Conservation (phyloP, 1,140 invertebrate genomes). For the Pollicipes pollicipes region DNA sequence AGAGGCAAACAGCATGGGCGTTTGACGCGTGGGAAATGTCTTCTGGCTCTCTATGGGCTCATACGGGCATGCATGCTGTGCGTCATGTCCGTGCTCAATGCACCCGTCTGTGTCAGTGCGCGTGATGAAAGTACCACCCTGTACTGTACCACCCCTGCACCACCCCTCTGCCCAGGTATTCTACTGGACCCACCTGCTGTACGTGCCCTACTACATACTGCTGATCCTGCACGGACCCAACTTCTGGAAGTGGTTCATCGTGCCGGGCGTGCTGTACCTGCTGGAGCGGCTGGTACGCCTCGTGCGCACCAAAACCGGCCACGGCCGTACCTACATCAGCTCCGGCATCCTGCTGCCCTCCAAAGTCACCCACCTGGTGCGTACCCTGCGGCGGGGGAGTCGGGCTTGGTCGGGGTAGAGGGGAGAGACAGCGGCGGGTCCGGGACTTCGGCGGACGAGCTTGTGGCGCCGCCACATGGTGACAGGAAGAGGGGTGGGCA, state of each 20-base stretch:
- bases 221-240: slow-evolving; percentile 72
- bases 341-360: slow-evolving; percentile 64
- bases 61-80: background rate
- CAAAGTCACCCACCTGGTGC: slow-evolving; percentile 56
- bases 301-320: slow-evolving; percentile 29
- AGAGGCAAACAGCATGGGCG: background rate
- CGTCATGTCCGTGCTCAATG: background rate
- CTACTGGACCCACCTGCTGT: slow-evolving; percentile 85
- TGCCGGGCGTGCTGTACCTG: slow-evolving; percentile 59
- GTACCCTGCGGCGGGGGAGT: no score
- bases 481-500: no score
- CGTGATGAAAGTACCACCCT: no score
- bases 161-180: slow-evolving; percentile 46
- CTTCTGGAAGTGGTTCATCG: slow-evolving; percentile 90
- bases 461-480: no score
- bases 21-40: no score
- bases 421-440: no score
- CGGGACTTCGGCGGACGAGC: no score
- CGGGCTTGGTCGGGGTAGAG: no score
- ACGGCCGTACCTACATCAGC: slow-evolving; percentile 37
- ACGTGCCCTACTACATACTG: slow-evolving; percentile 72
- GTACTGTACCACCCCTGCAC: no score
- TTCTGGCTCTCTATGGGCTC: background rate
- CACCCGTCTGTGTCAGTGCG: no score
- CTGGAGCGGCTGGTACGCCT: slow-evolving; percentile 53